These are phyloP conservation scores for Pachycephus smyrnensis DNA, from an alignment of 2,888 invertebrate genomes.

Conservation along the genomic window DNA sequence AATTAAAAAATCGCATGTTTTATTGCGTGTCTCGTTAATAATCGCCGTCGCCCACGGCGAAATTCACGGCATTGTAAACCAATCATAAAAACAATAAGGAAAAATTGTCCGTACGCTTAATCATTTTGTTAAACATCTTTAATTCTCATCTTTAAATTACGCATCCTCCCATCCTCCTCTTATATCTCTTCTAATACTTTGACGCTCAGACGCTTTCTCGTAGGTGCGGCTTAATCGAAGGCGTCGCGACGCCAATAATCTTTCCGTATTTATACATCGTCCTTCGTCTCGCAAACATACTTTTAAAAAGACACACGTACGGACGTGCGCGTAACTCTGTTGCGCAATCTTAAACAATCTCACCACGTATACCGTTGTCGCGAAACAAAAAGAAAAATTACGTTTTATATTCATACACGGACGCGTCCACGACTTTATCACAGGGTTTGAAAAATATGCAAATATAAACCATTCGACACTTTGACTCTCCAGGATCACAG, in stretches of 20 bases:
- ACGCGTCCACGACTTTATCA: constrained; percentile 6
- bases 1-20: not conserved
- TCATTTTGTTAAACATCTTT: not conserved
- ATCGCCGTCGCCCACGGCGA: not conserved
- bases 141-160: not conserved
- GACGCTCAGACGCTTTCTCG: not conserved
- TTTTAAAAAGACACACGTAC: not conserved
- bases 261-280: not conserved
- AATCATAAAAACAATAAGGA: not conserved
- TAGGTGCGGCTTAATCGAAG: not conserved
- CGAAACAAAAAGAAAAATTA: constrained; percentile 14
- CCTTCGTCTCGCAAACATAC: not conserved
- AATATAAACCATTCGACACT: constrained; percentile 5
- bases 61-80: not conserved
- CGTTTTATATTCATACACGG: constrained; percentile 11
- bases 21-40: not conserved
- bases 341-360: not conserved
- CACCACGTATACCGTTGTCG: not conserved
- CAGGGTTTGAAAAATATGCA: constrained; percentile 9
- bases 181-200: not conserved
- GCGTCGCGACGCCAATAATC: not conserved
- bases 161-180: too few relatives aligned
- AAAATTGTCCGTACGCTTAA: not conserved
- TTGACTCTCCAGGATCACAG: not conserved
- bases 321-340: not conserved